Evolutionary conservation across 2,888 invertebrate genomes (phyloP), one percentile per base, ranked within the genome.

Genomic region (Xestia xanthographa): DNA sequence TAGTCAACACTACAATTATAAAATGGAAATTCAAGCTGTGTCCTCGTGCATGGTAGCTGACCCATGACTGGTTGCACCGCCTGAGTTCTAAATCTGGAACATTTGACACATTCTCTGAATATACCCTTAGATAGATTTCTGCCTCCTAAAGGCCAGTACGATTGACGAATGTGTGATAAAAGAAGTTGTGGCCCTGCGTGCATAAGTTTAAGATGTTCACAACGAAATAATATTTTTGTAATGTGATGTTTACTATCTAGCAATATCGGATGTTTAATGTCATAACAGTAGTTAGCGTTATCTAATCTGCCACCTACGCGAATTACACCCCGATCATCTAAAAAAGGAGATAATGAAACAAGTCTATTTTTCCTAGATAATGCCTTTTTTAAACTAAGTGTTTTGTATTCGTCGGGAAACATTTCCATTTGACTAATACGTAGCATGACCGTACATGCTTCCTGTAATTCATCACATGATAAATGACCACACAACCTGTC

Each of bases 121-220:
- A 62, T 38, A 70, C 34, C 1, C 20, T 50, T 60, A 34, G 70
- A 34, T 2, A 73, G 45, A 41, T 66, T 67, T 67, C 67, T 73
- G 50, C 71, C 75, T 58, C 69, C 60, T 50, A 73, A 29, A 62
- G 73, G 67, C 71, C 71, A 71, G 48, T 71, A 63, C 6, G 50
- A 26, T 71, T 67, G 68, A 43, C 68, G 60, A 41, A 74, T 74
- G 20, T 68, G 62, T 48, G 74, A 68, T 17, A 74, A 63, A 45
- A 69, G 53, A 0, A 74, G 41, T 74, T 68, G 68, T 68, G 67
- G 73, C 60, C 60, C 67, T 67, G 60, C 73, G 11, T 63, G 74
- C 43, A 74, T 53, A 34, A 63, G 74, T 41, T 74, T 48, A 67
- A 62, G 0, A 68, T 74, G 73, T 67, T 67, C 62, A 29, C 38